Evolutionary conservation across 2,113 vertebrate species (phyloP).

Genomic region (Eudyptes chrysolophus): DNA sequence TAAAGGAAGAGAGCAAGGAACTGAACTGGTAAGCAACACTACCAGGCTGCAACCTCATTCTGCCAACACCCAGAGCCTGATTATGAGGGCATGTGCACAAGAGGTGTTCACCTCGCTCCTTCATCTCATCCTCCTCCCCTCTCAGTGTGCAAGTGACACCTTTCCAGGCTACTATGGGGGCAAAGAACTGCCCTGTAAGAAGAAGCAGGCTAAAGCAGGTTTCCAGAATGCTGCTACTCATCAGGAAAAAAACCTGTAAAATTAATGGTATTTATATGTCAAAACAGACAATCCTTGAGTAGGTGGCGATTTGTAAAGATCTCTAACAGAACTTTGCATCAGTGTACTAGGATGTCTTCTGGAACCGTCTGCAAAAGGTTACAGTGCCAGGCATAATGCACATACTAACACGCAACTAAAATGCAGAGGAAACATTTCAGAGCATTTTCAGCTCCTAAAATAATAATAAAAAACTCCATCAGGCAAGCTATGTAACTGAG

Average conservation of each 20-base stretch:
- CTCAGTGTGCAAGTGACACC: not conserved
- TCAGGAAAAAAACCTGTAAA: not conserved
- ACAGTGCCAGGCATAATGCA: not conserved
- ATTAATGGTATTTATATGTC: not conserved
- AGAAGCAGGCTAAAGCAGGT: not conserved
- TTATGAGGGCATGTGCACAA: not conserved
- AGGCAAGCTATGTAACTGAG: not conserved
- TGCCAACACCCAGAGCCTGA: constrained; percentile 24
- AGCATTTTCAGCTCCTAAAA: not conserved
- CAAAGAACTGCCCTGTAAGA: not conserved
- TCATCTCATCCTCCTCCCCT: not conserved
- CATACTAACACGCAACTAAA: not conserved
- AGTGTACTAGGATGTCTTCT: not conserved
- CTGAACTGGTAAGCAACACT: not conserved
- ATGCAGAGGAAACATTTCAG: not conserved
- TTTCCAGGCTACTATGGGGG: not conserved
- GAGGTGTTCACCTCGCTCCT: not conserved
- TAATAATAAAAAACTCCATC: not conserved
- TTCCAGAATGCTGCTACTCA: not conserved
- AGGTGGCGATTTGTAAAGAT: not conserved
- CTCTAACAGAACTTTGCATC: not conserved
- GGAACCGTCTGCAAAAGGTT: not conserved
- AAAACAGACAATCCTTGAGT: not conserved
- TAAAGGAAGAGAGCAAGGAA: not conserved
- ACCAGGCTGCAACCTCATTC: constrained; percentile 37